Conservation (phyloP, 2,888 invertebrate genomes). For the Terebella lapidaria region DNA sequence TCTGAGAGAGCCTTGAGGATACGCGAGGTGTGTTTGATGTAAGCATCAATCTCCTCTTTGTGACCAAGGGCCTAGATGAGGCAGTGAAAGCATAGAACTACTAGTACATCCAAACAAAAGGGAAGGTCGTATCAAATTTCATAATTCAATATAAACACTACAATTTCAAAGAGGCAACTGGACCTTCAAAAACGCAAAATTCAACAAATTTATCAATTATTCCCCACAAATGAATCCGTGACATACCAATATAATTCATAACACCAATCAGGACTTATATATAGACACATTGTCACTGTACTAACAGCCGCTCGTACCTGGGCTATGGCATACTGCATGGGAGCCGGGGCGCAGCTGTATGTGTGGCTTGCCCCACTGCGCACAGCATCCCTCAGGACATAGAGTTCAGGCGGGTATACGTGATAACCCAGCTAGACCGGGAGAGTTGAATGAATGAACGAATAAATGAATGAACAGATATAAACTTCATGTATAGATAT, state of each 20-base stretch:
- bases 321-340: conserved; percentile 45
- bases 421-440: conserved; percentile 49
- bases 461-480: too few species aligned
- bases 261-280: too few species aligned
- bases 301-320: too few species aligned
- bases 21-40: conserved; percentile 39
- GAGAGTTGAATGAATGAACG: too few species aligned
- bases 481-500: background rate
- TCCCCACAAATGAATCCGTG: too few species aligned
- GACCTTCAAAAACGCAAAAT: too few species aligned
- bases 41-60: conserved; percentile 24
- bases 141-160: background rate
- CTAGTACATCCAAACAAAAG: too few species aligned
- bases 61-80: background rate
- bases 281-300: too few species aligned
- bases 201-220: too few species aligned
- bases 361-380: conserved; percentile 48
- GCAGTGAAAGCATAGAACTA: background rate
- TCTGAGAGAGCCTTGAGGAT: conserved; percentile 29
- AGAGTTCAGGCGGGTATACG: conserved; percentile 35
- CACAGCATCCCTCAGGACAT: conserved; percentile 28
- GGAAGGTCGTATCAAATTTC: too few species aligned
- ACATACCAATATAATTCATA: too few species aligned
- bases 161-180: too few species aligned
- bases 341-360: conserved; percentile 46